Conservation (phyloP, 2,888 invertebrate genomes). For the Leptothorax acervorum region DNA sequence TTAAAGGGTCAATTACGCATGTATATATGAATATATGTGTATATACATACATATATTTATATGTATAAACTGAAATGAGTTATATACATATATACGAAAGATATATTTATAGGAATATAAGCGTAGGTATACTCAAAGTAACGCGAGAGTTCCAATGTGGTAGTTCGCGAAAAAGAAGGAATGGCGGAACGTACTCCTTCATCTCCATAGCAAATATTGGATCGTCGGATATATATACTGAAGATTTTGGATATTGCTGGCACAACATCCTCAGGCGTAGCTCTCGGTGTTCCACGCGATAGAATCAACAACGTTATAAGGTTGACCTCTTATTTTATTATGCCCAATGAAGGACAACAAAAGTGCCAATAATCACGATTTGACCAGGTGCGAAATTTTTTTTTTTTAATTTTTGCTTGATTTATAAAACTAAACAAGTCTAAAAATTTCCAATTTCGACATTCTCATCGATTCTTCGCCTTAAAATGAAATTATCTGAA, state of each 20-base stretch:
- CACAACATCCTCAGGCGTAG: conserved; percentile 76
- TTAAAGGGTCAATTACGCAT: background rate
- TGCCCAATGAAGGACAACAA: background rate
- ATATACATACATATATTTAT: background rate
- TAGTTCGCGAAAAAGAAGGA: conserved; percentile 37
- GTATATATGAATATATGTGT: no score
- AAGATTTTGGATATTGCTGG: conserved; percentile 82
- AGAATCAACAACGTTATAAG: conserved; percentile 36
- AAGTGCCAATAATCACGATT: conserved; percentile 10
- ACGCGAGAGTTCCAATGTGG: conserved; percentile 16
- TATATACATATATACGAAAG: background rate
- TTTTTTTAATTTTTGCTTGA: background rate
- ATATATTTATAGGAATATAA: background rate
- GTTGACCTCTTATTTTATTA: conserved; percentile 68
- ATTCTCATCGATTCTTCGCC: background rate
- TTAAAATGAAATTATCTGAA: background rate
- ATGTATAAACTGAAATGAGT: conserved; percentile 7
- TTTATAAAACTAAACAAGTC: background rate
- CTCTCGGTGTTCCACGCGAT: conserved; percentile 74
- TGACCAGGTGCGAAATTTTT: background rate
- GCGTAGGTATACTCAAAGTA: background rate
- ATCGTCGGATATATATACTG: conserved; percentile 78
- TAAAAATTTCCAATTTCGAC: background rate
- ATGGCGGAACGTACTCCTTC: conserved; percentile 67
- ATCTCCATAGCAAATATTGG: conserved; percentile 83